phyloP scores from a whole-genome alignment of 1,140 invertebrate species.

The Trachelipus rathkii region DNA sequence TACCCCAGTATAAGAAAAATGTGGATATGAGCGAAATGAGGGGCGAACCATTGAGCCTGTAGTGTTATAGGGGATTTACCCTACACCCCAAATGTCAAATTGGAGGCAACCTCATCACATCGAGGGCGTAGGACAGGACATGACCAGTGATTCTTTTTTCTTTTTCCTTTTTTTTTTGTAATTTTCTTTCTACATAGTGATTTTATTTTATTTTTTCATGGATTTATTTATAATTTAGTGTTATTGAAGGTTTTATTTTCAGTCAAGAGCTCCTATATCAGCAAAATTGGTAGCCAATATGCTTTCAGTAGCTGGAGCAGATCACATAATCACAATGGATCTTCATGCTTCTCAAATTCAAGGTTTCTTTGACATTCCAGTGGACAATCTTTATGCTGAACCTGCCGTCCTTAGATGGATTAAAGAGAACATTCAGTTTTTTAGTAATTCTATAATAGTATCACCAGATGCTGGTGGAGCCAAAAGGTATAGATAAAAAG shows the following conservation, averaged over 20 bases:
- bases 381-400: constrained; percentile 97
- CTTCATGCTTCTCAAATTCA: constrained; percentile 98
- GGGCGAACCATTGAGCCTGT: too few relatives aligned
- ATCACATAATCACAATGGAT: constrained; percentile 99
- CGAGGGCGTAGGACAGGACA: too few relatives aligned
- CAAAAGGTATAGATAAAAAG: constrained; percentile 62
- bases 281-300: constrained; percentile 98
- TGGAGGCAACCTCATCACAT: too few relatives aligned
- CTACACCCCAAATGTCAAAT: too few relatives aligned
- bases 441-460: constrained; percentile 94
- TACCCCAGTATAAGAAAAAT: too few relatives aligned
- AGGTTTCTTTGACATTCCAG: constrained; percentile 99
- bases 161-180: too few relatives aligned
- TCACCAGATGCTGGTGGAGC: constrained; percentile 98
- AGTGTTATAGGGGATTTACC: too few relatives aligned
- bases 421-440: constrained; percentile 94
- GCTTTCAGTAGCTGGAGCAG: constrained; percentile 93
- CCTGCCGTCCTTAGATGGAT: constrained; percentile 99
- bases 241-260: constrained; percentile 47
- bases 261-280: constrained; percentile 96
- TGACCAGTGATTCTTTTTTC: too few relatives aligned
- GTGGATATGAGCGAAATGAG: too few relatives aligned
- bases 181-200: too few relatives aligned
- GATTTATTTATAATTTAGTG: too few relatives aligned
- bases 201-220: too few relatives aligned